Conservation (phyloP, 2,888 invertebrate species). For the Eilema caniola region DNA sequence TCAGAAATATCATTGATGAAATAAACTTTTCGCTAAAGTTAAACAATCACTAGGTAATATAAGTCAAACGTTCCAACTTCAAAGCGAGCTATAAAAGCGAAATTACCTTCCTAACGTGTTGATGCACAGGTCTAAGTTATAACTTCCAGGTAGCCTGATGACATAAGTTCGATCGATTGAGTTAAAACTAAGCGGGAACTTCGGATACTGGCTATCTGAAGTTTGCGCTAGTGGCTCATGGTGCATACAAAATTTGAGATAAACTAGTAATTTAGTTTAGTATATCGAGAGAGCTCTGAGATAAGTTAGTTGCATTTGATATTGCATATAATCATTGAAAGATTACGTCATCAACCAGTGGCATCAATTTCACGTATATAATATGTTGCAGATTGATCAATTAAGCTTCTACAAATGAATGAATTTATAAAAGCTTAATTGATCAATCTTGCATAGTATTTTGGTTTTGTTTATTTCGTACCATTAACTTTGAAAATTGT, state of each 20-base stretch:
- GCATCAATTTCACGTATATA: background rate
- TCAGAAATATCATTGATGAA: too few species aligned
- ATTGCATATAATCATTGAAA: background rate
- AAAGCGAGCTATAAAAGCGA: slow-evolving; percentile 5
- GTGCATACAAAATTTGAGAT: slow-evolving; percentile 36
- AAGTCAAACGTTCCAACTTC: background rate
- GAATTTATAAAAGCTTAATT: too few species aligned
- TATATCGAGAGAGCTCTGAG: background rate
- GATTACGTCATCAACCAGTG: background rate
- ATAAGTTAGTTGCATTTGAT: background rate
- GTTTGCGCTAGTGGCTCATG: slow-evolving; percentile 33
- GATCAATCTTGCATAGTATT: too few species aligned
- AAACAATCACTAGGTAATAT: background rate
- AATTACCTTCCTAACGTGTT: slow-evolving; percentile 14
- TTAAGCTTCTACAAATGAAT: too few species aligned
- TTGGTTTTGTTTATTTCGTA: background rate
- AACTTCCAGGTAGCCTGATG: slow-evolving; percentile 49
- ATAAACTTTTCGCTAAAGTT: background rate
- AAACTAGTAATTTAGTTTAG: slow-evolving; percentile 10
- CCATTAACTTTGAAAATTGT: background rate
- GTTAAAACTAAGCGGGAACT: slow-evolving; percentile 46
- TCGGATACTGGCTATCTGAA: slow-evolving; percentile 26
- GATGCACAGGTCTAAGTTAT: slow-evolving; percentile 30
- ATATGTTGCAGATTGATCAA: background rate
- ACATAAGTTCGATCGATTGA: slow-evolving; percentile 58